phyloP scores from a whole-genome alignment of 2,113 vertebrate species.

The Psilopogon haemacephalus region DNA sequence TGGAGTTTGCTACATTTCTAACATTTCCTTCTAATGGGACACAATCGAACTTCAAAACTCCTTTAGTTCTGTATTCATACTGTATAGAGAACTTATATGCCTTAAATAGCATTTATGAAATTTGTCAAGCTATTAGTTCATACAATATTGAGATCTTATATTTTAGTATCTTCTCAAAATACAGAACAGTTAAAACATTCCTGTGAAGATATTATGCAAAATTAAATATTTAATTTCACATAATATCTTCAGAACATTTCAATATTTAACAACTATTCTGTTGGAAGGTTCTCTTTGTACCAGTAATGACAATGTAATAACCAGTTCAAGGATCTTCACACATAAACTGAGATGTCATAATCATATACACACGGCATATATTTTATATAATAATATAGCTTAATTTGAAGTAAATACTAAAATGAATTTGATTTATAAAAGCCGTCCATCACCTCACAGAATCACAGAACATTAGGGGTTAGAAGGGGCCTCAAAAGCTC shows the following conservation, averaged over 20 bases:
- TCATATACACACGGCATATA: background rate
- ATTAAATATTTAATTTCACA: constrained; percentile 40
- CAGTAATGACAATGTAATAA: background rate
- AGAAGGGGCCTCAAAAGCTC: no score
- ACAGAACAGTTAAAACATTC: constrained; percentile 16
- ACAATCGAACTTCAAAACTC: background rate
- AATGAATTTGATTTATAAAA: background rate
- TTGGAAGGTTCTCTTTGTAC: background rate
- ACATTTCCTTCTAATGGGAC: background rate
- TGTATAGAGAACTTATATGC: background rate
- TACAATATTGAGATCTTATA: background rate
- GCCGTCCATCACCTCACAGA: background rate
- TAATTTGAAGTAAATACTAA: background rate
- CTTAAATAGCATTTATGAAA: background rate
- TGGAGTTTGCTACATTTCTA: background rate
- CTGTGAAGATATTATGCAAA: background rate
- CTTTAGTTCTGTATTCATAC: background rate
- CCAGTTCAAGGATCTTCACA: background rate
- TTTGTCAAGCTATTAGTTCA: constrained; percentile 8
- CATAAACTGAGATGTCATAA: background rate
- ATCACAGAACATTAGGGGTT: no score
- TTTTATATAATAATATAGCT: background rate
- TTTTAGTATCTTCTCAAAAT: constrained; percentile 23
- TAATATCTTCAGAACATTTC: constrained; percentile 29
- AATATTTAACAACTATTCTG: constrained; percentile 43